Conservation (phyloP, 2,797 vertebrate genomes). For the Acomys russatus region DNA sequence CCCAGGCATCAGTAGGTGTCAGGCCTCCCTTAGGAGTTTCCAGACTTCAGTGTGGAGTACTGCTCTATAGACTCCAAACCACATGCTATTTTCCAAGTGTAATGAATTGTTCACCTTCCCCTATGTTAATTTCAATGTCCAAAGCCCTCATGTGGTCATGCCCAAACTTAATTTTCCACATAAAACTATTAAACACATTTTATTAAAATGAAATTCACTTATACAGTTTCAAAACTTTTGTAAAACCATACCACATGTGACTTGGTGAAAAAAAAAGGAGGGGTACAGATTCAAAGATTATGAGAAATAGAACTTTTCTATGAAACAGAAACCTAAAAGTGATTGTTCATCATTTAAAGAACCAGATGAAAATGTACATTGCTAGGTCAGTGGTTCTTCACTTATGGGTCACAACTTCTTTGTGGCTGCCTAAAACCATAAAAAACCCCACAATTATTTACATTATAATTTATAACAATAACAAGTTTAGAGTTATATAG, state of each 20-base stretch:
- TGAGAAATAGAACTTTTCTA: not conserved
- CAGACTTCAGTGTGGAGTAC: not conserved
- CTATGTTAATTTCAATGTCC: not conserved
- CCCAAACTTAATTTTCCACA: not conserved
- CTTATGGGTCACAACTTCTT: not conserved
- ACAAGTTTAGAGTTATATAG: not conserved
- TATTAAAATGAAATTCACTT: not conserved
- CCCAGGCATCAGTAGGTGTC: constrained; percentile 26
- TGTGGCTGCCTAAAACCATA: not conserved
- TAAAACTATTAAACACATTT: not conserved
- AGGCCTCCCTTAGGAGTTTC: not conserved
- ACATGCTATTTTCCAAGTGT: not conserved
- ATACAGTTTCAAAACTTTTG: not conserved
- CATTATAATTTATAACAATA: not conserved
- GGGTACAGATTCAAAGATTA: not conserved
- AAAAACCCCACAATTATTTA: not conserved
- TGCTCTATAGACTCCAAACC: not conserved
- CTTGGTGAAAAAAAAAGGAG: not conserved
- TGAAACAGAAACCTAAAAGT: not conserved
- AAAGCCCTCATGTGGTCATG: not conserved
- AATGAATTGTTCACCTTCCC: not conserved
- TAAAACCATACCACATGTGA: not conserved
- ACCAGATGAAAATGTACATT: not conserved
- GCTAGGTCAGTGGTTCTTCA: not conserved
- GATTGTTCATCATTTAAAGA: not conserved